Percentiles rank a stretch among this genome's conserved stretches.
phyloP scores from a whole-genome alignment of 2,888 invertebrate genomes.

The Uloborus plumipes region DNA sequence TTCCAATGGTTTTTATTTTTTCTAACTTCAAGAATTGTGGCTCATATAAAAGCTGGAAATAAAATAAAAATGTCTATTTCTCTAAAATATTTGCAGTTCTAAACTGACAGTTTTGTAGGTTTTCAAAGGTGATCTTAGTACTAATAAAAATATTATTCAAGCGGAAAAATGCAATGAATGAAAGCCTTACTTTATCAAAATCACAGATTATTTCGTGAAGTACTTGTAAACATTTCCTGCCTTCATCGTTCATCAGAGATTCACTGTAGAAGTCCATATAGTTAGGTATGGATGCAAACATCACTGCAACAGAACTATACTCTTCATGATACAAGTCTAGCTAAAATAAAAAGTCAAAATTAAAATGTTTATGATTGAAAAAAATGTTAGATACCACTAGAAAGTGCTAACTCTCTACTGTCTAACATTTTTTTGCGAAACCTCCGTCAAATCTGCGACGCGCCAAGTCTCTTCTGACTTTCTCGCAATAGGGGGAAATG shows the following conservation, averaged over 20 bases:
- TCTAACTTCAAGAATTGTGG: constrained; percentile 71
- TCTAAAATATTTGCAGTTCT: too few relatives aligned
- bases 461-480: too few relatives aligned
- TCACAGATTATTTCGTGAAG: constrained; percentile 68
- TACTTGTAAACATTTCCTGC: constrained; percentile 66
- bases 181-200: constrained; percentile 66
- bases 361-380: neutral
- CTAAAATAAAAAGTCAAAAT: constrained; percentile 68
- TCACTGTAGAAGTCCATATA: constrained; percentile 74
- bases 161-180: too few relatives aligned
- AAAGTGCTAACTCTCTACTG: too few relatives aligned
- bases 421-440: too few relatives aligned
- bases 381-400: neutral
- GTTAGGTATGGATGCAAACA: constrained; percentile 99
- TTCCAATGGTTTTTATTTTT: constrained; percentile 73
- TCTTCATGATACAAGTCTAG: constrained; percentile 73
- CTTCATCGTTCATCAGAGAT: constrained; percentile 65
- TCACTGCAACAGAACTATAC: constrained; percentile 93
- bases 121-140: too few relatives aligned
- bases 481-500: too few relatives aligned
- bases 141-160: too few relatives aligned
- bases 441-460: too few relatives aligned
- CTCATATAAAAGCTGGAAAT: constrained; percentile 70
- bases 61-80: constrained; percentile 1
- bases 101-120: too few relatives aligned